Evolutionary conservation across 2,113 vertebrate species (phyloP), one percentile per base, ranked within the genome.

Genomic region (Perognathus longimembris): DNA sequence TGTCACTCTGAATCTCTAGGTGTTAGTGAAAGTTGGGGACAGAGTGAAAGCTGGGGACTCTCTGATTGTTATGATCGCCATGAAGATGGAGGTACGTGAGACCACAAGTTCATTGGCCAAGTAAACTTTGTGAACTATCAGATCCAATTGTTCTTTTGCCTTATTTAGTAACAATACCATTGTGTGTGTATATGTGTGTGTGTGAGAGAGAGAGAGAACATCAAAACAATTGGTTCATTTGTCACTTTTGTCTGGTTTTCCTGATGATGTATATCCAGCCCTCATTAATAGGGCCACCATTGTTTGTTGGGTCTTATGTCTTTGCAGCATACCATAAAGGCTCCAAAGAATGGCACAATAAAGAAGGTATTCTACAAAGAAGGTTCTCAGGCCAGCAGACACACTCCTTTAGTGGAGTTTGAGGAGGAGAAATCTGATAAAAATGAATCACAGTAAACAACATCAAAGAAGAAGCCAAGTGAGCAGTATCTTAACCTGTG

Each of bases 1-100:
- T 75, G 1, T 79, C 70, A 30, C 77, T 70, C 79, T 97, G 57
- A 42, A 88, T 88, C 93, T 94, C 57, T 96, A 99, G 99, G 98
- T 99, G 42, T 98, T 99, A 78, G 99, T 99, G 95, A 99, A 99
- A 97, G 98, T 96, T 7, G 99, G 99, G 42, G 99, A 99, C 97
- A 97, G 87, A 77, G 99, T 99, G 32, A 97, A 98, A 88, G 96
- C 94, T 42, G 99, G 99, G 97, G 99, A 99, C 79, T 97, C 99
- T 8, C 97, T 99, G 8, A 97, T 99, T 98, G 98, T 99, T 76
- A 99, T 99, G 99, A 99, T 98, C n/a, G 99, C 99, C 91, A 99
- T 99, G 99, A 99, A 99, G 97, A 99, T 99, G 99, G 99, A 99
- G 99, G 99, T 99, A 91, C 98, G 98, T 95, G 38, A 70, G 32